A percentile compares a stretch with the other conserved stretches of the same genome.
These are phyloP conservation scores for Euproctis similis DNA, from an alignment of 2,888 invertebrate species.

Conservation along the genomic window DNA sequence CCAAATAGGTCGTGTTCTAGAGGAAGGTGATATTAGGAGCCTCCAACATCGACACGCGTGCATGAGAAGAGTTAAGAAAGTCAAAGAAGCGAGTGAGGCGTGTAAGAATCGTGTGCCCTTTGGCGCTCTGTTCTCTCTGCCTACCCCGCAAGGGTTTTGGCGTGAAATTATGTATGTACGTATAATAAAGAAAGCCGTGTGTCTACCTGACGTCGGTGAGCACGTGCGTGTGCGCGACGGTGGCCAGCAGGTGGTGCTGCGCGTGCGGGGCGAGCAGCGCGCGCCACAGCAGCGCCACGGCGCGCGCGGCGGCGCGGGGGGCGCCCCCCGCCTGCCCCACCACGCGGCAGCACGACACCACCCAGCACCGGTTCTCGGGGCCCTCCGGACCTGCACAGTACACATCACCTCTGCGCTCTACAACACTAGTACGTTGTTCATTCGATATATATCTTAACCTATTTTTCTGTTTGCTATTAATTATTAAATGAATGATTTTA, in stretches of 20 bases:
- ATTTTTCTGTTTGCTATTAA: not conserved
- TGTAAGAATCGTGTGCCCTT: no score
- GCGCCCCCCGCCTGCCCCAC: not conserved
- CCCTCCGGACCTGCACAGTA: constrained; percentile 38
- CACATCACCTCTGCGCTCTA: no score
- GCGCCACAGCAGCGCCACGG: constrained; percentile 77
- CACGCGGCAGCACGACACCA: constrained; percentile 22
- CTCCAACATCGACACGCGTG: no score
- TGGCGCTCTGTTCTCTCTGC: no score
- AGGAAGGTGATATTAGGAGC: no score
- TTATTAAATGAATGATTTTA: no score
- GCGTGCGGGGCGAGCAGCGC: constrained; percentile 74
- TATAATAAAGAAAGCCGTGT: no score
- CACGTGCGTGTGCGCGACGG: constrained; percentile 81
- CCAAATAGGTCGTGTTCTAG: no score
- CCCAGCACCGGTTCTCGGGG: constrained; percentile 36
- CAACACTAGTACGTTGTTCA: no score
- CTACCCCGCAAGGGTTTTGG: no score
- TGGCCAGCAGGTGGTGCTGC: constrained; percentile 82
- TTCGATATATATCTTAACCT: not conserved
- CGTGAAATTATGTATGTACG: not conserved
- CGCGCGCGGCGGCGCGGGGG: constrained; percentile 19
- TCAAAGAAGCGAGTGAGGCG: no score
- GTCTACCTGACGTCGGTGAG: constrained; percentile 78
- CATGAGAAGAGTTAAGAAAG: no score